Conservation (phyloP, 2,797 vertebrate species). For the Brotula barbata region DNA sequence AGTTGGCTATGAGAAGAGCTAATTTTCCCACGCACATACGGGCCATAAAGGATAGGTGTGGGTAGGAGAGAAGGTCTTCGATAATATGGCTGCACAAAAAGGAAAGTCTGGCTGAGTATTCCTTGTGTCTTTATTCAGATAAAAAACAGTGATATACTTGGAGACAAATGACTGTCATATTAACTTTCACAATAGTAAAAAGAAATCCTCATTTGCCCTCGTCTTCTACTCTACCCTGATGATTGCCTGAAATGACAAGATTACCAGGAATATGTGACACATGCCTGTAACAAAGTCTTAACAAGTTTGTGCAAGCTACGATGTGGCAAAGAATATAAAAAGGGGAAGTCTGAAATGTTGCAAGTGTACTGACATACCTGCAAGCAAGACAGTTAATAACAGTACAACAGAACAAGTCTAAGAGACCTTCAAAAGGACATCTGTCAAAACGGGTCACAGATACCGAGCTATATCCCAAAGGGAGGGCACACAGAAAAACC, state of each 20-base stretch:
- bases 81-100: constrained; percentile 9
- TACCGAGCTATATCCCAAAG: constrained; percentile 37
- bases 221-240: neutral
- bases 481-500: constrained; percentile 40
- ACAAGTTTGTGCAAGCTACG: constrained; percentile 72
- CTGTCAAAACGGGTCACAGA: constrained; percentile 52
- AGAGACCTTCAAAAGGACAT: constrained; percentile 16
- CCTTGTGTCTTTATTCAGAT: neutral
- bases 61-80: constrained; percentile 24
- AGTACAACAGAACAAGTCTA: constrained; percentile 17
- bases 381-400: constrained; percentile 18
- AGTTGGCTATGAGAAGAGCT: constrained; percentile 2
- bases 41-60: neutral
- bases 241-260: constrained; percentile 20
- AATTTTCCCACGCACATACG: constrained; percentile 13
- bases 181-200: constrained; percentile 3
- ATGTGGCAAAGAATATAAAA: constrained; percentile 30
- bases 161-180: constrained; percentile 13
- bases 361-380: constrained; percentile 15
- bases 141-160: no score
- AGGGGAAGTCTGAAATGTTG: neutral
- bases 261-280: constrained; percentile 55
- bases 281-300: constrained; percentile 20
- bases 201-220: neutral
- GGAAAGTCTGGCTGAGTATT: neutral